Base-by-base conservation (phyloP, 2,113 vertebrate species). In the Megalops atlanticus region DNA sequence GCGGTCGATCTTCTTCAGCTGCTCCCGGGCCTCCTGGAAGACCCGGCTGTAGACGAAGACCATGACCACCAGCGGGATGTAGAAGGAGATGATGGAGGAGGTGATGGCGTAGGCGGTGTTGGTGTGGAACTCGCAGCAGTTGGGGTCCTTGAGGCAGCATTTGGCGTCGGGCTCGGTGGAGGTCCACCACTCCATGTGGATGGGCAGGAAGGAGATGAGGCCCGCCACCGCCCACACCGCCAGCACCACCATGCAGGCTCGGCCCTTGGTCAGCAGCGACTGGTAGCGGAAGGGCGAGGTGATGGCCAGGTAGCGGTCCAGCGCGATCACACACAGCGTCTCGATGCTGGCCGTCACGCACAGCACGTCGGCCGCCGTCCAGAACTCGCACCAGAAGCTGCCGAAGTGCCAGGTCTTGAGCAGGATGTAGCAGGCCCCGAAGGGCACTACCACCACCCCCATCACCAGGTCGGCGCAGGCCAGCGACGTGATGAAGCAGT, bases 301-400 rank as follows among this genome's bases (percentile, higher is more conserved):
- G 91, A 99, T 99, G 82, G 98, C 98, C 0, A 99, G 93, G 89
- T 99, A 99, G 16, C 98, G 96, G 88, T 99, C 98, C 93, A 99
- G 89, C 0, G 98, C 97, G 2, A 99, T 99, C 84, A 99, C 96
- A 0, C 98, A 99, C 87, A 99, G 92, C 0, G 98, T 99, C 92
- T 96, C 98, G 0, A 99, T 99, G 89, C 98, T 99, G 83, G 98
- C 98, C 0, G 98, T 99, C 78, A 99, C 98, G 0, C 97, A 99
- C 78, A 99, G 84, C 72, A 99, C 97, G 0, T 99, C 98, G 0
- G 97, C 54, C 0, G 98, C 95, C 1, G 96, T 97, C 97, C 97
- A 99, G 85, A 99, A 96, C 84, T 96, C 94, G 0, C 98, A 99
- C 94, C 97, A 96, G 80, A 96, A 95, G 82, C 94, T 96, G 49